Evolutionary conservation across 2,113 vertebrate species (phyloP).

Genomic region (Solenodon paradoxus): DNA sequence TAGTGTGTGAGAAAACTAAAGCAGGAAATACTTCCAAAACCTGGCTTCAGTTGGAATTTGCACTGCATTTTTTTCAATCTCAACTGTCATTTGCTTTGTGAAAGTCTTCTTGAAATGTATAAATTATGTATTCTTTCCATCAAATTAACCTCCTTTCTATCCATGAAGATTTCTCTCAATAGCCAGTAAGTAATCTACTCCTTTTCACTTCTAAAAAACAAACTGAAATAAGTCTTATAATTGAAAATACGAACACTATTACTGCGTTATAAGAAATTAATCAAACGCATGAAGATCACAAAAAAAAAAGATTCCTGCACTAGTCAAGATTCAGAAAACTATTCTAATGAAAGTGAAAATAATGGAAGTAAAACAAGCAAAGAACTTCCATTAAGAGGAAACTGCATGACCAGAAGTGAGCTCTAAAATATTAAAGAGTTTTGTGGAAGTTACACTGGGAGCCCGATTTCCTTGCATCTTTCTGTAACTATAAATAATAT

Average conservation of each 20-base stretch:
- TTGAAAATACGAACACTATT: constrained; percentile 38
- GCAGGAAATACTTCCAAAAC: not conserved
- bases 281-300: not conserved
- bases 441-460: rapidly evolving
- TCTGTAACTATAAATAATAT: not conserved
- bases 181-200: constrained; percentile 20
- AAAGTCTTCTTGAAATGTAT: constrained; percentile 47
- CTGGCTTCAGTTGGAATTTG: not conserved
- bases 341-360: constrained; percentile 75
- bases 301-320: constrained; percentile 57
- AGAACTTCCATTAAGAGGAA: not conserved
- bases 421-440: rapidly evolving
- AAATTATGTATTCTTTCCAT: constrained; percentile 77
- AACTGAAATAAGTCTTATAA: constrained; percentile 72
- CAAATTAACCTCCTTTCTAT: constrained; percentile 71
- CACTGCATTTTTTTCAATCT: rapidly evolving
- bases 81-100: rapidly evolving
- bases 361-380: not conserved
- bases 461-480: not conserved
- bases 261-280: not conserved
- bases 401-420: rapidly evolving
- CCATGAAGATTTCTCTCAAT: constrained; percentile 70
- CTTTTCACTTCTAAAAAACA: constrained; percentile 68
- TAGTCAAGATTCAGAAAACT: constrained; percentile 83
- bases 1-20: constrained; percentile 70